Evolutionary conservation across 30 jellyfish, hydroid and myxozoan species (phyloP), one percentile per base, ranked within the genome.

Genomic region (Nemopilema nomurai): DNA sequence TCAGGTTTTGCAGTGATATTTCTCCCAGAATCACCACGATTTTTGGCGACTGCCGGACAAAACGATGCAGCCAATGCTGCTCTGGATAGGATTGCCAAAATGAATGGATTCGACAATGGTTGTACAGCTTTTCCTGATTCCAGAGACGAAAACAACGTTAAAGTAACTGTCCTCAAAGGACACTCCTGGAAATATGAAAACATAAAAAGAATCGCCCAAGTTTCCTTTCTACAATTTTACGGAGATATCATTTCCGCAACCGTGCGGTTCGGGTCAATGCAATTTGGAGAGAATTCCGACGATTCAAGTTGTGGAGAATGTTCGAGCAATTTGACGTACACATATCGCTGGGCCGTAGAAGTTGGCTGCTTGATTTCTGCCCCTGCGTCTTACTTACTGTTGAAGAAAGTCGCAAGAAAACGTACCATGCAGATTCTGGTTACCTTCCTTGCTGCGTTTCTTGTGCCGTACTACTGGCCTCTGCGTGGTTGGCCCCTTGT

Each of bases 1-100:
- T 67, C 51, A 28, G 51, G 17, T 6, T 16, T 67, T 67, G 50
- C 31, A 7, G 77, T 26, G 51, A 8, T 18, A 8, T 67, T 67
- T 18, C 77, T 67, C 9, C 77, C 77, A 1, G 77, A 67, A 26
- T 67, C 77, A 8, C 77, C 77, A 67, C 33, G 77, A 28, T 67
- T 8, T 67, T 32, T 67, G 22, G 4, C 8, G n/a, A 6, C 49
- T 20, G 24, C n/a, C 41, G 50, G 50, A 41, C 33, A 49, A 49
- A 41, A 67, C 4, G 77, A 67, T 16, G 77, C 19, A 67, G 77
- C 77, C 7, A 23, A n/a, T 1, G 50, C 41, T 7, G 33, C 31
- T 0, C 31, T 67, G 24, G 49, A 67, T 1, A 26, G 18, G 22
- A 67, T 67, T 20, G 77, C 77, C 50, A 67, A 20, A 21, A 67